Conservation (phyloP, 2,888 invertebrate species). For the Drosophila melanosoma region DNA sequence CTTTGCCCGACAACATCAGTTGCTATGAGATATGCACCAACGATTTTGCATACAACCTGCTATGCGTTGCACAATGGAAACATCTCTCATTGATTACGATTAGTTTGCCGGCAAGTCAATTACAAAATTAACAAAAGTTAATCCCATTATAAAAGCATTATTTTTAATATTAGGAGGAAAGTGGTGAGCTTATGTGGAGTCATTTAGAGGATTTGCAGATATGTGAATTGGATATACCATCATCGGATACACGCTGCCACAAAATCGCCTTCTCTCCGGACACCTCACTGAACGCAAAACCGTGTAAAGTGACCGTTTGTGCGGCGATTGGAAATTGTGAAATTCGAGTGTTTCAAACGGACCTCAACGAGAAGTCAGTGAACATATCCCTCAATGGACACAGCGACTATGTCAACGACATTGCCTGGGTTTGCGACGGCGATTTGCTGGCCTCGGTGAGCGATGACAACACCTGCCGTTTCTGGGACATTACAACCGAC, state of each 20-base stretch:
- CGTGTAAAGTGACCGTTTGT: slow-evolving; percentile 85
- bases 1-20: slow-evolving; percentile 86
- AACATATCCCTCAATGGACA: slow-evolving; percentile 86
- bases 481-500: slow-evolving; percentile 87
- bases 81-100: slow-evolving; percentile 87
- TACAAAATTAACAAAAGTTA: background rate
- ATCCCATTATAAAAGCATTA: background rate
- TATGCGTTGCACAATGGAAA: slow-evolving; percentile 87
- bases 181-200: slow-evolving; percentile 86
- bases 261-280: slow-evolving; percentile 88
- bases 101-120: slow-evolving; percentile 86
- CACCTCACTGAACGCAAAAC: slow-evolving; percentile 87
- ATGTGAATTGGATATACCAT: slow-evolving; percentile 84
- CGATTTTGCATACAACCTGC: slow-evolving; percentile 88
- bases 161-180: slow-evolving; percentile 84
- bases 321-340: slow-evolving; percentile 87
- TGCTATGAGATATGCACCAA: slow-evolving; percentile 87
- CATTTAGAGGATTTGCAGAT: slow-evolving; percentile 85
- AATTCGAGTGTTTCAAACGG: slow-evolving; percentile 86
- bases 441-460: slow-evolving; percentile 90
- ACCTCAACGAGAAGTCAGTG: slow-evolving; percentile 86
- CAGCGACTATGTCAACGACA: slow-evolving; percentile 89
- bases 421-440: slow-evolving; percentile 90
- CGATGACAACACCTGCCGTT: slow-evolving; percentile 90
- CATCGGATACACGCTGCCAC: slow-evolving; percentile 86